These are phyloP conservation scores for Hypena proboscidalis DNA, from an alignment of 2,888 invertebrate species.

Conservation along the genomic window DNA sequence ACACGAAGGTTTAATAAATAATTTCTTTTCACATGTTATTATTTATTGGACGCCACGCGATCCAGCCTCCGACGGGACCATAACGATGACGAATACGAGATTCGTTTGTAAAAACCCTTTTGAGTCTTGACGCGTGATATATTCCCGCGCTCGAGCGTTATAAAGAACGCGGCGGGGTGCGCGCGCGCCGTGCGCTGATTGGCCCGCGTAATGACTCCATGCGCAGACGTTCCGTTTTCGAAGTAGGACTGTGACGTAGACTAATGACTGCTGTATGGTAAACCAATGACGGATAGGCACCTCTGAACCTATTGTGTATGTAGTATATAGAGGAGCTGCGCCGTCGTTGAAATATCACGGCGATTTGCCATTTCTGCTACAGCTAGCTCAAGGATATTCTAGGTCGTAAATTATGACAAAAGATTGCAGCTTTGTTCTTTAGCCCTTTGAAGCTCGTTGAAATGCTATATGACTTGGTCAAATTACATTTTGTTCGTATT, in stretches of 20 bases:
- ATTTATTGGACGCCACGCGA: slow-evolving; percentile 72
- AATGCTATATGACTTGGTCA: slow-evolving; percentile 14
- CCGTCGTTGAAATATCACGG: slow-evolving; percentile 51
- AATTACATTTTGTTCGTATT: slow-evolving; percentile 5
- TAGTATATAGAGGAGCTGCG: slow-evolving; percentile 56
- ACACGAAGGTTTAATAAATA: slow-evolving; percentile 70
- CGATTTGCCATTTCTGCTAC: slow-evolving; percentile 51
- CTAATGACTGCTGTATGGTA: slow-evolving; percentile 71
- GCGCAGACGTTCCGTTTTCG: slow-evolving; percentile 65
- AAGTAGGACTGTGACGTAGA: slow-evolving; percentile 66
- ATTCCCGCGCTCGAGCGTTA: slow-evolving; percentile 72
- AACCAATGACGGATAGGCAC: slow-evolving; percentile 82
- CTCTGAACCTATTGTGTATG: slow-evolving; percentile 77
- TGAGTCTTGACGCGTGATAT: slow-evolving; percentile 79
- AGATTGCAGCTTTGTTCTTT: slow-evolving; percentile 29
- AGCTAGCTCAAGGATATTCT: slow-evolving; percentile 45
- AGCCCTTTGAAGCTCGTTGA: slow-evolving; percentile 10
- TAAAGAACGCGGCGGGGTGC: slow-evolving; percentile 82
- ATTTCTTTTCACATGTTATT: slow-evolving; percentile 70
- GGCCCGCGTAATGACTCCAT: slow-evolving; percentile 70
- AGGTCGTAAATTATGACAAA: slow-evolving; percentile 37
- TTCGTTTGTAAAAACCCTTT: slow-evolving; percentile 78
- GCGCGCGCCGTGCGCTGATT: slow-evolving; percentile 72
- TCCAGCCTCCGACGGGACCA: slow-evolving; percentile 57
- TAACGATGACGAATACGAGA: slow-evolving; percentile 84